These are phyloP conservation scores for Hypanus sabinus DNA, from an alignment of 2,113 vertebrate genomes.

Conservation along the genomic window DNA sequence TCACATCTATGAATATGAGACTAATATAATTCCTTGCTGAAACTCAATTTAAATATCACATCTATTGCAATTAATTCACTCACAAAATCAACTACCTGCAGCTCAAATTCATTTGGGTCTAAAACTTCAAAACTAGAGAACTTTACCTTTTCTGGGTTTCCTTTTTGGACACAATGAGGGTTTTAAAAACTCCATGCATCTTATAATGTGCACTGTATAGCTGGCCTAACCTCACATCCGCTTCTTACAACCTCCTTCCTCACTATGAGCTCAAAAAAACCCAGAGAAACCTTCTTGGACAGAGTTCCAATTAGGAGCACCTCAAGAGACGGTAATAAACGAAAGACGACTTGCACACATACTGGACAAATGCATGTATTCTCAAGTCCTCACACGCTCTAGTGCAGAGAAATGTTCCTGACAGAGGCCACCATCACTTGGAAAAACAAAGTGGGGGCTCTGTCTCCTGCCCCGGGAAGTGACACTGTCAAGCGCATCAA, in stretches of 20 bases:
- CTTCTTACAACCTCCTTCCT: not conserved
- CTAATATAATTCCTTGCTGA: not conserved
- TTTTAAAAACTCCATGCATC: not conserved
- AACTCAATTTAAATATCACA: not conserved
- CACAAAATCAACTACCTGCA: not conserved
- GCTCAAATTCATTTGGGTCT: not conserved
- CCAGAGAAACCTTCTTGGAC: not conserved
- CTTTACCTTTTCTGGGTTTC: not conserved
- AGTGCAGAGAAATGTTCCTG: too few species aligned
- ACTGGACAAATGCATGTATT: too few species aligned
- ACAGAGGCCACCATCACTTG: too few species aligned
- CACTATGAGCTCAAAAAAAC: not conserved
- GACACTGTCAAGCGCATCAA: too few species aligned
- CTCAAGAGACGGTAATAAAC: not conserved
- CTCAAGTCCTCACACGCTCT: too few species aligned
- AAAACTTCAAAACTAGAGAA: not conserved
- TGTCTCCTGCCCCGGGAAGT: too few species aligned
- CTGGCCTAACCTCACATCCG: not conserved
- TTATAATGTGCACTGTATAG: not conserved
- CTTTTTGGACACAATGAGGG: not conserved
- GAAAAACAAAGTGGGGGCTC: too few species aligned
- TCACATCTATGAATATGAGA: not conserved
- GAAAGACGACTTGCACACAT: too few species aligned
- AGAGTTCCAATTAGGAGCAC: not conserved
- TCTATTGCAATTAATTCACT: not conserved